These are phyloP conservation scores for Tamias sibiricus DNA, from an alignment of 2,113 vertebrate species.

Conservation along the genomic window DNA sequence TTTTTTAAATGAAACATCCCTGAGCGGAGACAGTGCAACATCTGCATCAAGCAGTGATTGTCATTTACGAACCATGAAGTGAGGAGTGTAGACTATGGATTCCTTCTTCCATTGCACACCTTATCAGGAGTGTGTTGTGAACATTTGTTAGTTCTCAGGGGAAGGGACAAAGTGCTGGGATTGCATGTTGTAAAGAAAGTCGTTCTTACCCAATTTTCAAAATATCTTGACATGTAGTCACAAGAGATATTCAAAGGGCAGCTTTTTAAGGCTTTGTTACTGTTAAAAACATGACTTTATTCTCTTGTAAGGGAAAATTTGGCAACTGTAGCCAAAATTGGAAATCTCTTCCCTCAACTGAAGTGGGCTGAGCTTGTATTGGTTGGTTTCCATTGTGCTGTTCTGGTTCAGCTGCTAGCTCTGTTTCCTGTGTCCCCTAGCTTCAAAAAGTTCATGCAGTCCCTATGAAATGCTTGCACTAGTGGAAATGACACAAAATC, in stretches of 20 bases:
- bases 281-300: neutral
- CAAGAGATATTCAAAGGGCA: slow-evolving; percentile 36
- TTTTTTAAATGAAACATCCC: slow-evolving; percentile 89
- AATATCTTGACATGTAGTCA: slow-evolving; percentile 54
- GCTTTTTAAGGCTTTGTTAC: slow-evolving; percentile 30
- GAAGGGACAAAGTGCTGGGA: slow-evolving; percentile 70
- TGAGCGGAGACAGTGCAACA: slow-evolving; percentile 92
- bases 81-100: slow-evolving; percentile 55
- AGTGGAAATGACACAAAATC: slow-evolving; percentile 73
- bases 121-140: slow-evolving; percentile 52
- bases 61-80: slow-evolving; percentile 87
- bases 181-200: slow-evolving; percentile 45
- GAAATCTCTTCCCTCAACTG: slow-evolving; percentile 32
- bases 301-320: slow-evolving; percentile 51
- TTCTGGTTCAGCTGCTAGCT: slow-evolving; percentile 49
- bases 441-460: slow-evolving; percentile 55
- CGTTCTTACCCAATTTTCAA: slow-evolving; percentile 59
- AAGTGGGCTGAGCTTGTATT: neutral
- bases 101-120: slow-evolving; percentile 46
- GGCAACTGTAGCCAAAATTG: slow-evolving; percentile 20
- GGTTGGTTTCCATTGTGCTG: slow-evolving; percentile 53
- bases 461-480: slow-evolving; percentile 30
- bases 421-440: slow-evolving; percentile 50
- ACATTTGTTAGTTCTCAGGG: slow-evolving; percentile 17
- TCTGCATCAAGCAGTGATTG: slow-evolving; percentile 92